Evolutionary conservation across 2,888 invertebrate genomes (phyloP), one percentile per base, ranked within the genome.

Genomic region (Megaustenia siamemsis): DNA sequence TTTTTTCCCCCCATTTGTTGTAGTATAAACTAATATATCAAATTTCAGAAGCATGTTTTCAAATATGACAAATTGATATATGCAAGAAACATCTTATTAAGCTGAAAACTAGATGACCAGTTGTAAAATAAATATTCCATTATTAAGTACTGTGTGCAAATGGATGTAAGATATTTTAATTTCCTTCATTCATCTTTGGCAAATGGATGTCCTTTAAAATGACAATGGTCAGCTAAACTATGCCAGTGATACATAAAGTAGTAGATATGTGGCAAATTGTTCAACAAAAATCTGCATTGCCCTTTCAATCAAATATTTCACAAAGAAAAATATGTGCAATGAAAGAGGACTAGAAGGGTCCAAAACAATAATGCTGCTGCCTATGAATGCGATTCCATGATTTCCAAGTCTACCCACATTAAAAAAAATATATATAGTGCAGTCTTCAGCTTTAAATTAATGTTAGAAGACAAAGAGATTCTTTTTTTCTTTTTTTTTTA

Each of bases 141-240:
- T n/a, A 10, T 56, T 77, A 77, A 77, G 77, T 77, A 77, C 77
- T 40, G 32, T 77, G 53, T 40, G 40, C 60, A 60, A 77, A 77
- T 77, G 77, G 40, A 60, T 60, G 77, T 24, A 32, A n/a, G 40
- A 24, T 18, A n/a, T 28, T 77, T 76, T 77, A 60, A 77, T 77
- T 77, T 77, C 40, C 49, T 53, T 32, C 15, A 60, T 76, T 56
- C 24, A 35, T 76, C 56, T 56, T 76, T 77, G 77, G 77, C 77
- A 77, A 24, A 77, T 35, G 38, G 56, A 40, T 32, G 40, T 60
- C 56, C 32, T 38, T 28, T 45, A 56, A 56, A n/a, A n/a, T n/a
- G n/a, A n/a, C n/a, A n/a, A n/a, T n/a, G n/a, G n/a, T n/a, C n/a
- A n/a, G n/a, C n/a, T n/a, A n/a, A n/a, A n/a, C n/a, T n/a, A n/a